Percentiles rank a stretch among this genome's conserved stretches.
Conservation (phyloP, 2,797 vertebrate species). For the Lepilemur ruficaudatus region DNA sequence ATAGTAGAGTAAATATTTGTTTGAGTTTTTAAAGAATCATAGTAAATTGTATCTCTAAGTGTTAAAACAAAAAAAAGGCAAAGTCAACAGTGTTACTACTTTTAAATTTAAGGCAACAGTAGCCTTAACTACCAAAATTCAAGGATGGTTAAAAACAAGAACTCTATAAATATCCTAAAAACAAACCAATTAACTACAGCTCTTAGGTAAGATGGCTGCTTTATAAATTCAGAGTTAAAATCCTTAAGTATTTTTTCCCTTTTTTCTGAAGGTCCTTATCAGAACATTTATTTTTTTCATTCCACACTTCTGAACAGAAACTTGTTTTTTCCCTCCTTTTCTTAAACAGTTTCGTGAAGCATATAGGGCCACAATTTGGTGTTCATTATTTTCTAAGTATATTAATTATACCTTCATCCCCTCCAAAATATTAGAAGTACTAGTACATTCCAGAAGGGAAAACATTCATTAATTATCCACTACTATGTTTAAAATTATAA, state of each 20-base stretch:
- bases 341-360: background rate
- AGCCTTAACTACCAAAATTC: background rate
- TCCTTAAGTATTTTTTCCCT: background rate
- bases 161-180: background rate
- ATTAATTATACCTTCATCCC: background rate
- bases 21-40: background rate
- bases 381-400: background rate
- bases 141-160: conserved; percentile 2
- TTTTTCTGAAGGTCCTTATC: background rate
- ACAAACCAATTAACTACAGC: background rate
- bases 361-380: background rate
- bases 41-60: background rate
- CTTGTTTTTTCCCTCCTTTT: background rate
- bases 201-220: background rate
- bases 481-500: background rate
- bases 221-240: background rate
- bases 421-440: background rate
- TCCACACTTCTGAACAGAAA: background rate
- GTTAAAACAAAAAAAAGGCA: background rate
- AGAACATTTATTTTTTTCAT: background rate
- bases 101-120: background rate
- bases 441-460: background rate
- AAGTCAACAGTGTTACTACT: background rate
- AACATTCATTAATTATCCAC: background rate
- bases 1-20: background rate